Evolutionary conservation across 2,888 invertebrate species (phyloP).

Genomic region (Cephus sareptanus): DNA sequence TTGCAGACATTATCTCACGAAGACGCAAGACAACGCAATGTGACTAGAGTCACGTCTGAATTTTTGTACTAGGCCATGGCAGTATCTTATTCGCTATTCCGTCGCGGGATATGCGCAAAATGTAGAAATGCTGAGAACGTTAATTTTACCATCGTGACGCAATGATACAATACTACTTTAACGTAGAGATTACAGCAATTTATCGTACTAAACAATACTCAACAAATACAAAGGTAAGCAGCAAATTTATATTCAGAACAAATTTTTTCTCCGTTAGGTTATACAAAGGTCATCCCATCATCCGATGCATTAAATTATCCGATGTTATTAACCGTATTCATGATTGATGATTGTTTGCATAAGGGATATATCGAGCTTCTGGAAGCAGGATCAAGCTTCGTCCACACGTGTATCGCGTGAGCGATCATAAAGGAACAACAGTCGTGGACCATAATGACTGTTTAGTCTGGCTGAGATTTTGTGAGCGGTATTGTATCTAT

Average conservation of each 20-base stretch:
- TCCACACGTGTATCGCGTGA: not conserved
- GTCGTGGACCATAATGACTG: conserved; percentile 9
- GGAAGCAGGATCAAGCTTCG: not conserved
- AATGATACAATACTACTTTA: conserved; percentile 10
- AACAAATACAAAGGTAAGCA: not conserved
- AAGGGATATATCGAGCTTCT: not conserved
- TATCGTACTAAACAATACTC: not conserved
- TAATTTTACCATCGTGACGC: conserved; percentile 16
- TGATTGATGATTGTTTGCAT: not conserved
- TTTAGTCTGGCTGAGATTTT: conserved; percentile 39
- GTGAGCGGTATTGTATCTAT: conserved; percentile 6
- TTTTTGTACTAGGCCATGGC: conserved; percentile 30
- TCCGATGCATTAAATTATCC: not conserved
- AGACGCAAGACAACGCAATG: not conserved
- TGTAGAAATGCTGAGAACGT: not conserved
- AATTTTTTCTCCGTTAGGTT: not conserved
- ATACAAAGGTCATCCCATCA: not conserved
- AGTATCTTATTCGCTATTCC: conserved; percentile 1
- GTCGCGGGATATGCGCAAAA: conserved; percentile 10
- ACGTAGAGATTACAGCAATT: not conserved
- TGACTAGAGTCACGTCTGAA: conserved; percentile 36
- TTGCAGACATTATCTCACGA: not conserved
- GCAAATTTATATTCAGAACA: not conserved
- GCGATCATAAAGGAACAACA: not conserved
- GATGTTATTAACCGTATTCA: not conserved